Percentiles rank a stretch among this genome's conserved stretches.
Evolutionary conservation across 2,113 vertebrate species (phyloP).

Genomic region (Lates calcarifer): DNA sequence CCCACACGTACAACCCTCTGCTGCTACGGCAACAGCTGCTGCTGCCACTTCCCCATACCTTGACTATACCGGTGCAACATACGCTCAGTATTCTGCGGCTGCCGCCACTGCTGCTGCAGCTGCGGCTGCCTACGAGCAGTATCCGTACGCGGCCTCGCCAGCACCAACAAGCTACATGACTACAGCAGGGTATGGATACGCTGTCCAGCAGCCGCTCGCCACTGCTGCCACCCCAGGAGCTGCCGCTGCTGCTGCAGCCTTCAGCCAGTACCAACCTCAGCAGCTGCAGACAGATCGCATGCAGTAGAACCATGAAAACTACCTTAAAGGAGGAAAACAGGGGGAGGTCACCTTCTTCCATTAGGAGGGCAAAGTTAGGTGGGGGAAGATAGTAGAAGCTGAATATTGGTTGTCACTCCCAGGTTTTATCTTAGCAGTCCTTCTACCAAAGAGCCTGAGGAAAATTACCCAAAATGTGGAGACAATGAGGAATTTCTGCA

Average conservation of each 20-base stretch:
- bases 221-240: constrained; percentile 87
- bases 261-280: constrained; percentile 95
- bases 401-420: constrained; percentile 31
- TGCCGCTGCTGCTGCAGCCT: constrained; percentile 88
- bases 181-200: constrained; percentile 92
- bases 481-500: constrained; percentile 85
- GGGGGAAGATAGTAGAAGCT: not conserved
- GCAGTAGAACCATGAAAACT: constrained; percentile 79
- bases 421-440: constrained; percentile 51
- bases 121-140: constrained; percentile 92
- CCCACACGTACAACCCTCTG: constrained; percentile 90
- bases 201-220: constrained; percentile 92
- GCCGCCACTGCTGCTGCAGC: constrained; percentile 85
- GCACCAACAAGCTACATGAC: constrained; percentile 92
- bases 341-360: constrained; percentile 30
- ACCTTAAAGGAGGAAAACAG: constrained; percentile 16
- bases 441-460: constrained; percentile 72
- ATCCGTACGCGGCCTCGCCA: constrained; percentile 93
- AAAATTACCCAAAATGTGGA: constrained; percentile 84
- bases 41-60: constrained; percentile 92
- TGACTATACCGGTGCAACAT: constrained; percentile 94
- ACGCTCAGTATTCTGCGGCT: constrained; percentile 93
- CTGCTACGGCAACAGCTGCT: constrained; percentile 85
- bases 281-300: constrained; percentile 96
- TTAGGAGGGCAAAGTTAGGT: constrained; percentile 20